These are phyloP conservation scores for Tinea semifulvella DNA, from an alignment of 2,888 invertebrate genomes.

Conservation along the genomic window DNA sequence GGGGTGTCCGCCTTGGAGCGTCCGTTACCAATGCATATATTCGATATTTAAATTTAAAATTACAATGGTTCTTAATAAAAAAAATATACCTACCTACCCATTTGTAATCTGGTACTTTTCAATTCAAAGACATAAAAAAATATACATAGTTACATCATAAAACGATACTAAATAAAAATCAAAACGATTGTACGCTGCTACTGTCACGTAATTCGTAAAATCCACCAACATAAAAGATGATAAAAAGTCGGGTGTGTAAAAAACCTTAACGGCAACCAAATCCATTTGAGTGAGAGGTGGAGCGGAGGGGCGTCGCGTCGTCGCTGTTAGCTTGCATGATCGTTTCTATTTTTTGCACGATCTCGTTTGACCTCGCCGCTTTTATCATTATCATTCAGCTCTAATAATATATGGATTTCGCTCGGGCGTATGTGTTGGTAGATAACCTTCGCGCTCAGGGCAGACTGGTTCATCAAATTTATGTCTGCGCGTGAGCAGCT, in stretches of 20 bases:
- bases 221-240: constrained; percentile 27
- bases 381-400: constrained; percentile 58
- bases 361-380: constrained; percentile 61
- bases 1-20: constrained; percentile 4
- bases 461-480: constrained; percentile 19
- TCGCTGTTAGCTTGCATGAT: constrained; percentile 56
- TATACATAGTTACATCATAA: constrained; percentile 20
- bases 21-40: constrained; percentile 11
- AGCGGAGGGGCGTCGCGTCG: constrained; percentile 34
- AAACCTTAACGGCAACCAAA: constrained; percentile 44
- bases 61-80: too few species aligned
- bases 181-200: constrained; percentile 21
- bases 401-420: constrained; percentile 21
- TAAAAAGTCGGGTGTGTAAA: constrained; percentile 36
- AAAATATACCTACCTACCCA: too few species aligned
- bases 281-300: constrained; percentile 5
- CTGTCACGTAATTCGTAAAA: constrained; percentile 54
- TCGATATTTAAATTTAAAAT: too few species aligned
- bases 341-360: constrained; percentile 62
- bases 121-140: too few species aligned
- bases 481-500: constrained; percentile 16
- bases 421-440: constrained; percentile 9
- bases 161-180: constrained; percentile 28
- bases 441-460: constrained; percentile 19
- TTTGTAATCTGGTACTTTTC: too few species aligned